Evolutionary conservation across 2,888 invertebrate species (phyloP), one percentile per base, ranked within the genome.

Genomic region (Polydesmus complanatus): DNA sequence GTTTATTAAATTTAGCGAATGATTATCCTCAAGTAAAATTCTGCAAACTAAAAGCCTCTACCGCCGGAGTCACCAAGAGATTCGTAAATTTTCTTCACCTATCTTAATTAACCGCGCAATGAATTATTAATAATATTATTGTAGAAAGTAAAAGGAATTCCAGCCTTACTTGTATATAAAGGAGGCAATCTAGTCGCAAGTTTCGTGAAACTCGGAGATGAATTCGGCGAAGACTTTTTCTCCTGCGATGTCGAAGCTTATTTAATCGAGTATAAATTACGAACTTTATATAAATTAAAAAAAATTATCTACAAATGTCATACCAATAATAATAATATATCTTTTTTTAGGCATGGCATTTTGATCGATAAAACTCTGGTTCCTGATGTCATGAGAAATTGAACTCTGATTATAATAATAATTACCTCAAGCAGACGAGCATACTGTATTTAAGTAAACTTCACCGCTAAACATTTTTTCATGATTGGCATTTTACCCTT

Each of bases 111-210:
- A n/a, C 14, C 37, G 5, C 37, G 14, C 14, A 14, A 37, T 8
- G 8, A 37, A 14, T 37, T 37, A 8, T 37, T 14, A 14, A 5
- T 60, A 14, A 19, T 60, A 55, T 19, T 27, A 8, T 57, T 48
- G 2, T 57, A 72, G 71, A 84, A 88, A 72, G 77, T 80, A 25
- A 84, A 84, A 68, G 96, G 94, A 23, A 83, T 96, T 0, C 97
- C 97, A 18, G 94, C 96, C 1, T 74, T 97, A 58, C 77, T 96
- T 48, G 84, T 90, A 0, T 97, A 97, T 73, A 93, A 92, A 76
- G 84, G 80, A 50, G 91, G 92, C 2, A 86, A 88, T 70, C 77
- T 95, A 3, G 84, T 96, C 70, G 94, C 94, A 0, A 96, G 94
- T 75, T 95, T 94, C 77, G 84, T 96, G 1, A 81, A 87, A 58